phyloP scores from a whole-genome alignment of 2,888 invertebrate genomes.

The Apamea sordens region DNA sequence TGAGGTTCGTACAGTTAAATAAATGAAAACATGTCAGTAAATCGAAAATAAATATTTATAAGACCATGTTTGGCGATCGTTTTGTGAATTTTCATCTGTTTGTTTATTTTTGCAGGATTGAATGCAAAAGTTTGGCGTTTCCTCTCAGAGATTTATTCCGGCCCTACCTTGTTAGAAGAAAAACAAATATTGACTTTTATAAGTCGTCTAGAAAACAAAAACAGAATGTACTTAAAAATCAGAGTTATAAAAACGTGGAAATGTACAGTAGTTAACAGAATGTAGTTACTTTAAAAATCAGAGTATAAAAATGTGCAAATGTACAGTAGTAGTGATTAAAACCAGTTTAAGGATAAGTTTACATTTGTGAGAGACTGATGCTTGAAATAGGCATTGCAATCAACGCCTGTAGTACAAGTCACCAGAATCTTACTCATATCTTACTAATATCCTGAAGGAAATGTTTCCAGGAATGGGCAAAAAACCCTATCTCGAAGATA shows the following conservation, averaged over 20 bases:
- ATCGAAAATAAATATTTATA: conserved; percentile 12
- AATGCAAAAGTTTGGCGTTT: not conserved
- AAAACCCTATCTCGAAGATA: not conserved
- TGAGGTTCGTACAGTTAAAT: not conserved
- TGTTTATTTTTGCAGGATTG: not conserved
- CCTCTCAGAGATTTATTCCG: not conserved
- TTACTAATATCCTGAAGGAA: not conserved
- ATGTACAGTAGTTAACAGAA: no score
- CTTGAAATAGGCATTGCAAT: no score
- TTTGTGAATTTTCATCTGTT: not conserved
- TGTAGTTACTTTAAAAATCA: not conserved
- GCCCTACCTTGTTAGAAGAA: conserved; percentile 2
- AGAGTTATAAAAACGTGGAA: no score
- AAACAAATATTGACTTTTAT: conserved; percentile 19
- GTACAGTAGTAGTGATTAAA: no score
- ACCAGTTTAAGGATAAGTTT: no score
- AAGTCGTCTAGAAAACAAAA: not conserved
- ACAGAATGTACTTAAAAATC: not conserved
- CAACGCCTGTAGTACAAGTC: no score
- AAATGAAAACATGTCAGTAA: not conserved
- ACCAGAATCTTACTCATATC: no score
- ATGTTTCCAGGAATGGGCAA: not conserved
- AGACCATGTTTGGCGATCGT: not conserved
- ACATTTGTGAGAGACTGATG: no score
- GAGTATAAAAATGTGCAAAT: no score